These are phyloP conservation scores for Hirudinaria manillensis DNA, from an alignment of 2,888 invertebrate genomes.

Conservation along the genomic window DNA sequence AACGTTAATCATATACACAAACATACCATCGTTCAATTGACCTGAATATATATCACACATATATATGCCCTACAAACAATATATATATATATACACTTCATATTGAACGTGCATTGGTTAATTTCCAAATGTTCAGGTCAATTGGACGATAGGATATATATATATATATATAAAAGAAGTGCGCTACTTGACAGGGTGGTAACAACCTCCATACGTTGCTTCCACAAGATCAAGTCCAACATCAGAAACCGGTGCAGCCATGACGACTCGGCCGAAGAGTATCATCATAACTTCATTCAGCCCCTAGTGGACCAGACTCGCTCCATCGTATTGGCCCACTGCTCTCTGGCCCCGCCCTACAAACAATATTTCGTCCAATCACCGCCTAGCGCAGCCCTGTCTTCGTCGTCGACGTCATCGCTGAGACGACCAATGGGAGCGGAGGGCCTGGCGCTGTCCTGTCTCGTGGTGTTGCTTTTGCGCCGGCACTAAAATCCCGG, in stretches of 20 bases:
- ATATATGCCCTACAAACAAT: not conserved
- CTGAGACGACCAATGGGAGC: not conserved
- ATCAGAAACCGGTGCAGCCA: conserved; percentile 19
- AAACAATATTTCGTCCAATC: conserved; percentile 22
- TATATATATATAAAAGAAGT: not conserved
- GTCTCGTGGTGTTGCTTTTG: too few relatives aligned
- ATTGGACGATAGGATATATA: not conserved
- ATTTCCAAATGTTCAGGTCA: not conserved
- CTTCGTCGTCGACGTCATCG: conserved; percentile 1
- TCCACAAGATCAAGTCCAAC: conserved; percentile 26
- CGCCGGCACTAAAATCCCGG: too few relatives aligned
- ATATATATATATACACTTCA: not conserved
- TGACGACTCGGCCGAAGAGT: conserved; percentile 15
- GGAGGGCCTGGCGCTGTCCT: too few relatives aligned
- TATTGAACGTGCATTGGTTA: not conserved
- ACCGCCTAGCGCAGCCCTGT: not conserved
- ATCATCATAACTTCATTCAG: conserved; percentile 31
- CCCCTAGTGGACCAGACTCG: conserved; percentile 29
- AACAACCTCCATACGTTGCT: conserved; percentile 27
- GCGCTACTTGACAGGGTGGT: conserved; percentile 1
- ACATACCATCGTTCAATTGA: too few relatives aligned
- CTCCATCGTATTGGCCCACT: conserved; percentile 10
- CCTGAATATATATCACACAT: not conserved
- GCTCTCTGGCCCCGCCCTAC: conserved; percentile 1
- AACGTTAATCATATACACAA: too few relatives aligned